phyloP scores from a whole-genome alignment of 2,888 invertebrate species.

The Cheilosia vulpina region DNA sequence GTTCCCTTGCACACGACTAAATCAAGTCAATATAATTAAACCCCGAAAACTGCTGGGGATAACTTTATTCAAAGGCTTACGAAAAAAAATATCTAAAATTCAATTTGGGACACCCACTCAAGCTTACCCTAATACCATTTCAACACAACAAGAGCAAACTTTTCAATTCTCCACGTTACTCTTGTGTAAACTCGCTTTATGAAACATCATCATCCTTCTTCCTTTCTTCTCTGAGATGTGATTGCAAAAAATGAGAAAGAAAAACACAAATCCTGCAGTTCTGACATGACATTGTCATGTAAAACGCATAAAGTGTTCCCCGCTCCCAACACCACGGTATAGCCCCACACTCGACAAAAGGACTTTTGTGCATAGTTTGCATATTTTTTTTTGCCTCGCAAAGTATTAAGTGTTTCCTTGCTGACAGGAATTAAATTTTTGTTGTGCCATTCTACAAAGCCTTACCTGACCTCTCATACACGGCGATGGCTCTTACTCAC shows the following conservation, averaged over 20 bases:
- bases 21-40: too few relatives aligned
- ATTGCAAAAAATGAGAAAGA: slow-evolving; percentile 4
- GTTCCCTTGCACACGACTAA: too few relatives aligned
- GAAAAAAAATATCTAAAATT: slow-evolving; percentile 7
- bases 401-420: slow-evolving; percentile 48
- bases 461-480: neutral
- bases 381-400: slow-evolving; percentile 5
- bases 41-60: neutral
- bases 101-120: slow-evolving; percentile 18
- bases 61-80: neutral
- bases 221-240: slow-evolving; percentile 38
- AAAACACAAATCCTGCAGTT: slow-evolving; percentile 26
- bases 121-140: neutral
- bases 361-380: slow-evolving; percentile 44
- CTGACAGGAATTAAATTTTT: slow-evolving; percentile 58
- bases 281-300: slow-evolving; percentile 66
- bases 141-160: neutral
- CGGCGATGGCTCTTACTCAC: slow-evolving; percentile 14
- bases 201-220: slow-evolving; percentile 8
- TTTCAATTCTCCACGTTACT: slow-evolving; percentile 8
- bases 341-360: slow-evolving; percentile 17
- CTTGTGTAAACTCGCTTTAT: slow-evolving; percentile 27
- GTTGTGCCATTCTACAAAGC: slow-evolving; percentile 25
- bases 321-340: neutral
- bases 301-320: slow-evolving; percentile 44